Conservation (phyloP, 2,888 invertebrate genomes). For the Lomographa bimaculata region DNA sequence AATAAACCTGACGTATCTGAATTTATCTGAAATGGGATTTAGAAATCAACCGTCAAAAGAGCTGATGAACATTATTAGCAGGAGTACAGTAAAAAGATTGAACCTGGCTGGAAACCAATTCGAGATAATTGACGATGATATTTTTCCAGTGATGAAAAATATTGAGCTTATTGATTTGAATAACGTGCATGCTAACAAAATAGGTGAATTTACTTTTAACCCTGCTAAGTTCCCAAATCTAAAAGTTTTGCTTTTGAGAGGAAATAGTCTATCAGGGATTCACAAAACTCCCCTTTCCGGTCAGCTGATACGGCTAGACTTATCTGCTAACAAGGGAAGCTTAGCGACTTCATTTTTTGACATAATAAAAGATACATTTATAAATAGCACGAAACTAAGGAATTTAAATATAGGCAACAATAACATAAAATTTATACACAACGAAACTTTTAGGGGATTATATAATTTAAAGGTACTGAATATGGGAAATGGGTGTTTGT, state of each 20-base stretch:
- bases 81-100: constrained; percentile 73
- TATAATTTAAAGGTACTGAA: constrained; percentile 71
- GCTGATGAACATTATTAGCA: constrained; percentile 75
- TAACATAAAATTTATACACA: constrained; percentile 74
- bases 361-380: constrained; percentile 75
- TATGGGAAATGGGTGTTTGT: constrained; percentile 80
- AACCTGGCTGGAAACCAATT: constrained; percentile 82
- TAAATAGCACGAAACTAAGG: constrained; percentile 68
- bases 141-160: constrained; percentile 81
- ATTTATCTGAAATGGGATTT: constrained; percentile 80
- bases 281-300: constrained; percentile 75
- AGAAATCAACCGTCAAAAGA: constrained; percentile 72
- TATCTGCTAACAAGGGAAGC: constrained; percentile 77
- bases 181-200: constrained; percentile 70
- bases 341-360: constrained; percentile 72
- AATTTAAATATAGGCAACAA: constrained; percentile 81
- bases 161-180: constrained; percentile 82
- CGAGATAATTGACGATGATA: constrained; percentile 72
- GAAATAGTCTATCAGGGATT: constrained; percentile 80
- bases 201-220: constrained; percentile 74
- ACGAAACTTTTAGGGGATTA: constrained; percentile 78
- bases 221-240: constrained; percentile 76
- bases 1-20: constrained; percentile 72
- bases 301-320: constrained; percentile 74
- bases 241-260: constrained; percentile 72